Evolutionary conservation across 2,888 invertebrate species (phyloP), one percentile per base, ranked within the genome.

Genomic region (Thelaira solivaga): DNA sequence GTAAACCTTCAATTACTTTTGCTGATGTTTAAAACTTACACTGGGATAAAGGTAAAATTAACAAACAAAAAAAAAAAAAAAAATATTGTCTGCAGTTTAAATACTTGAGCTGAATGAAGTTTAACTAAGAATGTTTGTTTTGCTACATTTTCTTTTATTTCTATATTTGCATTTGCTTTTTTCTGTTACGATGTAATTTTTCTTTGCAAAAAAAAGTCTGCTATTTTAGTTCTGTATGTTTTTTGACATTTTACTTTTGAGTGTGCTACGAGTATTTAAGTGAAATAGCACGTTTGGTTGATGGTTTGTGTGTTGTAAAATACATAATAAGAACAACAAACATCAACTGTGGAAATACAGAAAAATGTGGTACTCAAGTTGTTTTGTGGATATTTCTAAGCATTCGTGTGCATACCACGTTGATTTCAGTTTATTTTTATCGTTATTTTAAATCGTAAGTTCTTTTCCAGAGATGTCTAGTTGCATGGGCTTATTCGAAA

Each of bases 141-240:
- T n/a, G n/a, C n/a, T n/a, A n/a, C n/a, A n/a, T n/a, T n/a, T n/a
- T n/a, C n/a, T n/a, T n/a, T n/a, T n/a, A n/a, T n/a, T n/a, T n/a
- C n/a, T 43, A 20, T 43, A 18, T 62, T 55, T 62, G 26, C 36
- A 26, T 53, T 53, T 31, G n/a, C 13, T 10, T 8, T 43, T 11
- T 26, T 65, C 16, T 13, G 11, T 39, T 20, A 2, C 22, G 29
- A 13, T 18, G 39, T 65, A 34, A 31, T 4, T 53, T 71, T 68
- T 68, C 45, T 62, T 68, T 16, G 41, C 47, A 16, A 24, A 53
- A 71, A 69, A 76, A 65, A 45, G 59, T 59, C 68, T 76, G 71
- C 45, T 71, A 24, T 71, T 76, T 47, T 41, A 53, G 65, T 65
- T 29, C 16, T 43, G 16, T 49, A 18, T 36, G n/a, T 11, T 1